Base-by-base conservation (phyloP, 1,140 invertebrate species). In the Eumeta japonica region DNA sequence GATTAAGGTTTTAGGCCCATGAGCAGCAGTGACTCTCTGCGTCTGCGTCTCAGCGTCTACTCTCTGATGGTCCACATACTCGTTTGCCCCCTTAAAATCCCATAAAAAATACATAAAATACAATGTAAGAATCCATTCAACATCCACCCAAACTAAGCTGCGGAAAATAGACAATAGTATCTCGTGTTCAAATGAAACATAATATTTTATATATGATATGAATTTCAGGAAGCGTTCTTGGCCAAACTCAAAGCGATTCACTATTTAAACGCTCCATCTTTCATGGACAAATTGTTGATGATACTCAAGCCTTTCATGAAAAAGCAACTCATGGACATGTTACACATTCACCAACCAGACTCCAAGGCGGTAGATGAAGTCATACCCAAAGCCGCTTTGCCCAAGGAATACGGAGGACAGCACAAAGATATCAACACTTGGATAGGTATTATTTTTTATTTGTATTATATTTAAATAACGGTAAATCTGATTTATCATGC, bases 281-380 rank as follows among this genome's bases (percentile, higher is more conserved):
- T 84, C 16, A 76, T 84, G 64, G 82, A 84, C 41, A 79, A 80
- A 48, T 68, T 84, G 15, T 33, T 86, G 38, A 72, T 72, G 0
- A 49, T 85, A 31, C 79, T 84, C 65, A 82, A 74, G 48, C 83
- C 83, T 0, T 83, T 86, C 35, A 79, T 85, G 76, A 85, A 84
- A 41, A 82, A 82, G 28, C 77, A 83, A 37, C 49, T 85, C 0
- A 48, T 77, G 4, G 74, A 76, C 19, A 67, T 82, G 50, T 62
- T 83, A 44, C 48, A 62, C 15, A 37, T 76, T 30, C 70, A 74
- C 41, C 38, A 46, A 11, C 38, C 46, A 33, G 37, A 46, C 16
- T 33, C 55, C 3, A 55, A 62, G 7, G 55, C 60, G 16, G 35
- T 78, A 7, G 41, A 45, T 11, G 55, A 75, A 41, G 62, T 50